Conservation (phyloP, 2,888 invertebrate species). For the Rhopalosiphum nymphaeae region DNA sequence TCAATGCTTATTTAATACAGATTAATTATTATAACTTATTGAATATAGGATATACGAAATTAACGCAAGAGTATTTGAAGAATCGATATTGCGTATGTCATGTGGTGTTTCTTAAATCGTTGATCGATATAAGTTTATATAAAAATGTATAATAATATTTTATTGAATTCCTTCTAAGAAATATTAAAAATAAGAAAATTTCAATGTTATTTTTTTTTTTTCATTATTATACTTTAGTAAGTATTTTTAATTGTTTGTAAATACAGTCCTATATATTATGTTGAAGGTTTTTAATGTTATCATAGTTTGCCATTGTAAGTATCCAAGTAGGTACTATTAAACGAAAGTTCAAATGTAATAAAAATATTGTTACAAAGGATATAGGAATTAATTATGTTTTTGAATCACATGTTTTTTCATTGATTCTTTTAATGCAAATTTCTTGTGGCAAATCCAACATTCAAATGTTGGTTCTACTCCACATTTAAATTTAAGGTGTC, state of each 20-base stretch:
- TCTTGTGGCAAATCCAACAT: conserved; percentile 76
- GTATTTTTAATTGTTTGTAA: not conserved
- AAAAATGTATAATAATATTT: not conserved
- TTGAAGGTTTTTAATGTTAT: not conserved
- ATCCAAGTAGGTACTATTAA: not conserved
- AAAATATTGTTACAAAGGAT: too few species aligned
- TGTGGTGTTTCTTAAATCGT: not conserved
- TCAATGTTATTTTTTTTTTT: not conserved
- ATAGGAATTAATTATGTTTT: not conserved
- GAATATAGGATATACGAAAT: not conserved
- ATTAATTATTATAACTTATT: too few species aligned
- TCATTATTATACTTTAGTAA: not conserved
- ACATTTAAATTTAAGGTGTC: conserved; percentile 54
- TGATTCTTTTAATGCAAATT: conserved; percentile 67
- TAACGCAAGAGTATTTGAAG: not conserved
- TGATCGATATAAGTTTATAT: not conserved
- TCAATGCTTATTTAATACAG: not conserved
- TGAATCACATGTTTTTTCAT: conserved; percentile 26
- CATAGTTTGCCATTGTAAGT: not conserved
- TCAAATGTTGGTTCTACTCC: conserved; percentile 73
- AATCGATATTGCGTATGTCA: not conserved
- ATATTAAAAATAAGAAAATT: not conserved
- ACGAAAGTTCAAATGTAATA: not conserved
- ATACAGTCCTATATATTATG: not conserved
- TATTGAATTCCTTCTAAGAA: not conserved